Conservation (phyloP, 2,113 vertebrate genomes). For the Centropus unirufus region DNA sequence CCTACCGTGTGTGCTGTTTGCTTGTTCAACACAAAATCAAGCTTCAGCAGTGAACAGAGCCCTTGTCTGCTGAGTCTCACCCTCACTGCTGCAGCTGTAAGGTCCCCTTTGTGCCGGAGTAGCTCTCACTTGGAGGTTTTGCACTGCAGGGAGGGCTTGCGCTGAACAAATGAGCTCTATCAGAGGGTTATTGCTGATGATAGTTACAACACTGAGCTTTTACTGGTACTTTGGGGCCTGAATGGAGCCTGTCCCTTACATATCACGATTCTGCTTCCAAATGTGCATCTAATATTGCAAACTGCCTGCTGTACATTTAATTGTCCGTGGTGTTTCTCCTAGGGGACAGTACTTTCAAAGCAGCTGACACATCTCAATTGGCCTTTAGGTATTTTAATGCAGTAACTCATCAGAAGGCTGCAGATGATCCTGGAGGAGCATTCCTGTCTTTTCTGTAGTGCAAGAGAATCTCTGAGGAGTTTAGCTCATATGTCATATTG, state of each 20-base stretch:
- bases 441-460: background rate
- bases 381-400: background rate
- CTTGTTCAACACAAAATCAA: background rate
- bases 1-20: background rate
- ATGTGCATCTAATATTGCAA: background rate
- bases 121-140: background rate
- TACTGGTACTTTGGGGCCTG: background rate
- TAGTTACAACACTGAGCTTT: background rate
- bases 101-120: constrained; percentile 19
- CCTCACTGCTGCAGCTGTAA: background rate
- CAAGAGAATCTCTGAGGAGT: background rate
- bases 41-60: background rate
- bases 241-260: background rate
- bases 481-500: background rate
- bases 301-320: background rate
- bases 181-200: background rate
- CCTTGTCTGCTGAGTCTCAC: constrained; percentile 5
- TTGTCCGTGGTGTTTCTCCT: background rate
- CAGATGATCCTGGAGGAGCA: background rate
- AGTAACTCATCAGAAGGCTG: background rate
- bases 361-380: background rate
- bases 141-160: background rate
- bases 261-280: background rate
- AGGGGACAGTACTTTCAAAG: background rate
- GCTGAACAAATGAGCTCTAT: background rate